Percentiles rank a stretch among this genome's conserved stretches.
Conservation (phyloP, 2,113 vertebrate genomes). For the Columba livia region DNA sequence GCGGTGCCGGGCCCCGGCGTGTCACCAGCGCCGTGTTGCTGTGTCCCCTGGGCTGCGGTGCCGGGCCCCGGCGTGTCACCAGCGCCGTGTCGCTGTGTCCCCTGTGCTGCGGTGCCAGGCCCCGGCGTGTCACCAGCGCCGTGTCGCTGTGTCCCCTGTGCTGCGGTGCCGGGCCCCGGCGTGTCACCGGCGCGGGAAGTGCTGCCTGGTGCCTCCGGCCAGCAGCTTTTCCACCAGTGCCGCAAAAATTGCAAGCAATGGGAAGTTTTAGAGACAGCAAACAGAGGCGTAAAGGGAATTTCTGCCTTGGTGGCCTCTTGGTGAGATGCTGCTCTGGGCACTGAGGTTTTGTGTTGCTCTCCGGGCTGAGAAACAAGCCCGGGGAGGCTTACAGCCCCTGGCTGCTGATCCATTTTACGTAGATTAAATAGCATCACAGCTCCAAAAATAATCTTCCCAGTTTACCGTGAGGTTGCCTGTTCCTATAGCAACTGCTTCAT, state of each 20-base stretch:
- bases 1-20: too few species aligned
- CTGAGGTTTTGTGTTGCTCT: not conserved
- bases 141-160: fast-evolving
- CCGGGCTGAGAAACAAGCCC: not conserved
- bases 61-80: fast-evolving
- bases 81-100: fast-evolving
- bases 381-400: not conserved
- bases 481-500: slow-evolving; percentile 81
- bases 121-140: fast-evolving
- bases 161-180: fast-evolving
- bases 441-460: slow-evolving; percentile 72
- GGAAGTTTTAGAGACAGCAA: not conserved
- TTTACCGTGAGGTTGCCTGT: slow-evolving; percentile 62
- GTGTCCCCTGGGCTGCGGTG: fast-evolving
- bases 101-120: fast-evolving
- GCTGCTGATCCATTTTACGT: slow-evolving; percentile 38
- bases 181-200: fast-evolving
- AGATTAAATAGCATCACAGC: slow-evolving; percentile 52
- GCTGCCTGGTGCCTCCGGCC: not conserved
- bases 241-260: fast-evolving
- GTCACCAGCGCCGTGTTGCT: not conserved
- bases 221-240: not conserved
- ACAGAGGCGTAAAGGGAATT: not conserved
- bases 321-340: not conserved
- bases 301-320: not conserved